Conservation (phyloP, 2,888 invertebrate genomes). For the Xiphydria camelus region DNA sequence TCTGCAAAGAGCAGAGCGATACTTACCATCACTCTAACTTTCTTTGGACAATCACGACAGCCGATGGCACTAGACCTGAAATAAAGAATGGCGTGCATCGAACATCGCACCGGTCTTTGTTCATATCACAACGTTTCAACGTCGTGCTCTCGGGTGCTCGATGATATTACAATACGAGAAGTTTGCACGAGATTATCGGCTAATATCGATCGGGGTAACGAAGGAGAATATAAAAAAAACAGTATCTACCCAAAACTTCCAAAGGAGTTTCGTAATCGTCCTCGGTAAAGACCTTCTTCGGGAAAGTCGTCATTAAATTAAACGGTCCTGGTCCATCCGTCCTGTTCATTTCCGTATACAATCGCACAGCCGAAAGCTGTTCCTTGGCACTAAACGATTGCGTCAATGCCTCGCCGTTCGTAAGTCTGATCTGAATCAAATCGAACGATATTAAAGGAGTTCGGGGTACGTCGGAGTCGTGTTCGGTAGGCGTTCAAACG, state of each 20-base stretch:
- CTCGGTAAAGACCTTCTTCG: conserved; percentile 80
- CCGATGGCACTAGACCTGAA: conserved; percentile 81
- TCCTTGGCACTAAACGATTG: conserved; percentile 86
- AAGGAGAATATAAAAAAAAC: too few relatives aligned
- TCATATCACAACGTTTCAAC: too few relatives aligned
- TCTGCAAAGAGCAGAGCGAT: neutral
- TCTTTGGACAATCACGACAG: conserved; percentile 78
- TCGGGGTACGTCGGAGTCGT: too few relatives aligned
- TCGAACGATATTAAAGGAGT: too few relatives aligned
- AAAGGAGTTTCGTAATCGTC: conserved; percentile 91
- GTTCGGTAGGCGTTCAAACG: neutral
- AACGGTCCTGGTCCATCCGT: conserved; percentile 72
- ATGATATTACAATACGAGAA: too few relatives aligned
- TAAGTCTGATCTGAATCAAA: conserved; percentile 69
- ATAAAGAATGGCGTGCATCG: conserved; percentile 37
- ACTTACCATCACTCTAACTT: conserved; percentile 32
- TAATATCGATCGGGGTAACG: too few relatives aligned
- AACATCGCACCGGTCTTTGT: neutral
- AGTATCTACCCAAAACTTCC: conserved; percentile 75
- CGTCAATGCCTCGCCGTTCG: conserved; percentile 72
- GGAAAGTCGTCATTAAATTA: conserved; percentile 89
- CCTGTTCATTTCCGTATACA: conserved; percentile 85
- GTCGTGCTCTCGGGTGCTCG: too few relatives aligned
- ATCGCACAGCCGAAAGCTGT: conserved; percentile 84
- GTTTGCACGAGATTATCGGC: too few relatives aligned